Percentiles rank a stretch among this genome's conserved stretches.
Conservation (phyloP, 2,113 vertebrate genomes). For the Antechinus flavipes region DNA sequence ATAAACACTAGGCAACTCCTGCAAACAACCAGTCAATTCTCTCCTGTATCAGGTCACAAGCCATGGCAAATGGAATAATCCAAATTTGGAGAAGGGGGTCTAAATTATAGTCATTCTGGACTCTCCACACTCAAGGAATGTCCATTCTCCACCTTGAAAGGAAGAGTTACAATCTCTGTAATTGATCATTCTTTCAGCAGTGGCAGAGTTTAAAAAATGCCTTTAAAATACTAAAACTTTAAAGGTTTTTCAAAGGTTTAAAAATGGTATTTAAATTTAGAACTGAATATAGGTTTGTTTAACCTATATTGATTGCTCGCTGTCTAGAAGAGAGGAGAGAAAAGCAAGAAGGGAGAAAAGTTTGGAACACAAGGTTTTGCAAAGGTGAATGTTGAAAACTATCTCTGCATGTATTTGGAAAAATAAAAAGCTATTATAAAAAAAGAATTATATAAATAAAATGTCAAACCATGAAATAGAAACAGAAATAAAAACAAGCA, state of each 20-base stretch:
- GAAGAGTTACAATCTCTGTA: too few species aligned
- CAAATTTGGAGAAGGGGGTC: background rate
- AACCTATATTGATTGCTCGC: too few species aligned
- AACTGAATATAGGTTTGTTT: too few species aligned
- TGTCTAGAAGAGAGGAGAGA: too few species aligned
- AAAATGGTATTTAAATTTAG: background rate
- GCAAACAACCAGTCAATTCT: background rate
- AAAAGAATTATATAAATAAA: too few species aligned
- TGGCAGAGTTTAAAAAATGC: background rate
- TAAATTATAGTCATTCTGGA: background rate
- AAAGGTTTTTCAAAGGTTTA: constrained; percentile 32
- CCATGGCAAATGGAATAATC: background rate
- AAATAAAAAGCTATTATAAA: too few species aligned
- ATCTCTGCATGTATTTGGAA: too few species aligned
- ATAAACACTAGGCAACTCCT: background rate
- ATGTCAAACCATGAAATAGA: too few species aligned
- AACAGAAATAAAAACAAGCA: too few species aligned
- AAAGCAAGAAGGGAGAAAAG: too few species aligned
- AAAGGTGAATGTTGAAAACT: too few species aligned
- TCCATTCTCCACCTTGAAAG: background rate
- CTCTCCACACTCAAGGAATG: background rate
- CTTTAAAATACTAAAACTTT: constrained; percentile 13
- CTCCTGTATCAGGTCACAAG: background rate
- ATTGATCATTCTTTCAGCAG: background rate
- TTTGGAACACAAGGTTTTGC: too few species aligned